Evolutionary conservation across 2,888 invertebrate species (phyloP), one percentile per base, ranked within the genome.

Genomic region (Lochmaea crataegi): DNA sequence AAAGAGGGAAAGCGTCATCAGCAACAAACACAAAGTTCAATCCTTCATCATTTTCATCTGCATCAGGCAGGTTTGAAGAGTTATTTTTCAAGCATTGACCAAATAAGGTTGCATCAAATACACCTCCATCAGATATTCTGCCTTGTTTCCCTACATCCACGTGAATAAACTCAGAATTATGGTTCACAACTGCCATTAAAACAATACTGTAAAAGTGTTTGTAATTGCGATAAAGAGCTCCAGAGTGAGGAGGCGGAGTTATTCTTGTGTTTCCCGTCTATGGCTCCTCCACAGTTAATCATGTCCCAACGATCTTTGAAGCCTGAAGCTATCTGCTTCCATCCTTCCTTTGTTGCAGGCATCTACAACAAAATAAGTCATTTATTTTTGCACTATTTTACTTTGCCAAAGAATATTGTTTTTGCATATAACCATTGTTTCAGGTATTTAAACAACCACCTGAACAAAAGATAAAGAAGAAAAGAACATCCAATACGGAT

Each of bases 201-300:
- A 81, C 79, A 26, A 73, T 53, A 56, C 70, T 66, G 53, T 73
- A 63, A 61, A 72, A 66, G 26, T 72, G 16, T 76, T 81, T 81
- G 71, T 80, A 81, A 67, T 80, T 80, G 48, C 63, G 77, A 74
- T 78, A 81, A 22, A 63, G 61, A 12, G 79, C 78, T 18, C 80
- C 79, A 60, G 76, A 71, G 22, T 61, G 42, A 45, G 74, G 65
- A 72, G 81, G 80, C 22, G 75, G 68, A 6, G 12, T 42, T 42
- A 75, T 76, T 38, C 73, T 18, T 22, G 65, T 76, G 75, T 56
- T 76, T 76, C 10, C 75, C 73, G 72, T 80, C 80, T 38, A 81
- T 68, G 42, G 74, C 74, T 57, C 80, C 80, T 38, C 77, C 69
- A 72, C 77, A 79, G 66, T 81, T 74, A 22, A 77, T 76, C 18